phyloP scores from a whole-genome alignment of 2,888 invertebrate genomes.

The Melinopterus prodromus region DNA sequence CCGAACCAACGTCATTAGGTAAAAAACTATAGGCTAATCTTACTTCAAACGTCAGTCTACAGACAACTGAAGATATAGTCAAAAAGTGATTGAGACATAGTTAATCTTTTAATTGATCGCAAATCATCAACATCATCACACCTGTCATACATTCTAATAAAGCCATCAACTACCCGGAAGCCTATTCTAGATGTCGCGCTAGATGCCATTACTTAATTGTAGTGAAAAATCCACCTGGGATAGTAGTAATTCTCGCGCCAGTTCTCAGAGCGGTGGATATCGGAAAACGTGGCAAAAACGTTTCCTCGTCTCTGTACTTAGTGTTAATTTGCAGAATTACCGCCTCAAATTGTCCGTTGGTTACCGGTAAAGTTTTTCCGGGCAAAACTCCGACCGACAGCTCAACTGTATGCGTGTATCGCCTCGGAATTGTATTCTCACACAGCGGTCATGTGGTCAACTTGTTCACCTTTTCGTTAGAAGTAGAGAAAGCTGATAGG shows the following conservation, averaged over 20 bases:
- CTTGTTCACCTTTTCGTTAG: conserved; percentile 4
- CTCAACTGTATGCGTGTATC: background rate
- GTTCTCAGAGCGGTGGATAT: background rate
- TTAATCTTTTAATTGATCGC: too few species aligned
- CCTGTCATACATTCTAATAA: background rate
- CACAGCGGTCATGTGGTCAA: background rate
- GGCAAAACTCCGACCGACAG: too few species aligned
- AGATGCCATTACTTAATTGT: background rate
- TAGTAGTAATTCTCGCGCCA: background rate
- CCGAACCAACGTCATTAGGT: too few species aligned
- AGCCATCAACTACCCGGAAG: background rate
- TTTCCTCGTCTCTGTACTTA: background rate
- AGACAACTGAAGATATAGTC: too few species aligned
- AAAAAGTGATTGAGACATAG: too few species aligned
- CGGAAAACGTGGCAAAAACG: background rate
- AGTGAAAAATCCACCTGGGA: background rate
- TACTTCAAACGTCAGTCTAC: background rate
- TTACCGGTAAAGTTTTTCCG: background rate
- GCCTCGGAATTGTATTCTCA: background rate
- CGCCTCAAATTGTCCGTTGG: background rate
- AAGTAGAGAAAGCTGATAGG: background rate
- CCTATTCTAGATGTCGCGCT: background rate
- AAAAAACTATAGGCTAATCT: background rate
- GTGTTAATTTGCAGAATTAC: background rate
- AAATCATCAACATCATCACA: too few species aligned